A percentile compares a stretch with the other conserved stretches of the same genome.
These are phyloP conservation scores for Cheiracanthium punctorium DNA, from an alignment of 2,888 invertebrate genomes.

Conservation along the genomic window DNA sequence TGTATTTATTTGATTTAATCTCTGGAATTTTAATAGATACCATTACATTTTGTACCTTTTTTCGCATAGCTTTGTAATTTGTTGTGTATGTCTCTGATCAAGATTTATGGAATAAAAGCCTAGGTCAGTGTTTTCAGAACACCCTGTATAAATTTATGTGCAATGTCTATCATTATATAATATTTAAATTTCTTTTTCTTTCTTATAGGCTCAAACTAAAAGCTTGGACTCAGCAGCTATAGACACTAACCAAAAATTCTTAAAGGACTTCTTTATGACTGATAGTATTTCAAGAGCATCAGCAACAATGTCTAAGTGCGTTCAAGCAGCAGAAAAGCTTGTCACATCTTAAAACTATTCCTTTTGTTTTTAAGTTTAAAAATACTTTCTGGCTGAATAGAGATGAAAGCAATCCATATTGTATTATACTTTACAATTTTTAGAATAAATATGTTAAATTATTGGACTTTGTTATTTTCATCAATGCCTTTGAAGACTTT, in stretches of 20 bases:
- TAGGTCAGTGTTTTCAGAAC: too few species aligned
- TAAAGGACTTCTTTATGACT: slow-evolving; percentile 91
- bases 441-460: slow-evolving; percentile 28
- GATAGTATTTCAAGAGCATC: slow-evolving; percentile 97
- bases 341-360: slow-evolving; percentile 1
- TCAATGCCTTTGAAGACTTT: too few species aligned
- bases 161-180: slow-evolving; percentile 71
- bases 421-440: slow-evolving; percentile 12
- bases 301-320: slow-evolving; percentile 98
- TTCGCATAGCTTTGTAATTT: neutral
- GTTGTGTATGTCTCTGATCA: too few species aligned
- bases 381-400: neutral
- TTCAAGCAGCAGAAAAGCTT: slow-evolving; percentile 90
- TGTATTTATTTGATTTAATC: too few species aligned
- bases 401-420: neutral
- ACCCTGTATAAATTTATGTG: neutral
- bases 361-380: neutral
- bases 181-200: slow-evolving; percentile 74
- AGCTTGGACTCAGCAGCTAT: slow-evolving; percentile 77
- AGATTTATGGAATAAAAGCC: too few species aligned
- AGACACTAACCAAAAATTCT: slow-evolving; percentile 80
- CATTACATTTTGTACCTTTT: too few species aligned
- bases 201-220: slow-evolving; percentile 30
- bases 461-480: neutral
- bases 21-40: too few species aligned